Evolutionary conservation across 2,113 vertebrate genomes (phyloP).

Genomic region (Neolamprologus ventralis): DNA sequence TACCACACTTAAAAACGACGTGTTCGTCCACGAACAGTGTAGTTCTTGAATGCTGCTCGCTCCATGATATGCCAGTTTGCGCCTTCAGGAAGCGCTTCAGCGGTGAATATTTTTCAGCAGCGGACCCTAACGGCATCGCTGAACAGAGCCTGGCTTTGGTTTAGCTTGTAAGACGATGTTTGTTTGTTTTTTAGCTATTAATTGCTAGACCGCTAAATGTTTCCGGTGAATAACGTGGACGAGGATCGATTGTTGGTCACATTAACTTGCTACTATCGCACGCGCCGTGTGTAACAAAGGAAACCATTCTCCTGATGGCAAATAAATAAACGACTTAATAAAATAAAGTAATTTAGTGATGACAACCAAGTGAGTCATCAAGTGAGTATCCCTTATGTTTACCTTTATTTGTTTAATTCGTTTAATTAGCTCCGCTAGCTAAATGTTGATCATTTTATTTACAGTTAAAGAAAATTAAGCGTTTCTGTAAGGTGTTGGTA

Average conservation of each 20-base stretch:
- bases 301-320: background rate
- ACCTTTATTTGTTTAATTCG: background rate
- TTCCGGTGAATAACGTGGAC: background rate
- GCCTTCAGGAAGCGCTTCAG: background rate
- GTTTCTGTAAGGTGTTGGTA: background rate
- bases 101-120: background rate
- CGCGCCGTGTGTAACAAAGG: conserved; percentile 2
- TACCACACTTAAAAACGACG: background rate
- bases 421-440: background rate
- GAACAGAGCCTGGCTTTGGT: background rate
- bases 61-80: background rate
- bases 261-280: background rate
- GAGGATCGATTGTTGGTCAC: background rate
- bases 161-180: background rate
- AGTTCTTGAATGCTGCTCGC: conserved; percentile 16
- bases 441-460: background rate
- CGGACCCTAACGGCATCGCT: background rate
- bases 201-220: background rate
- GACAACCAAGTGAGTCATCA: background rate
- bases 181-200: background rate
- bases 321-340: background rate
- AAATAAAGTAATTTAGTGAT: background rate
- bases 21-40: background rate
- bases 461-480: background rate
- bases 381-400: background rate